These are phyloP conservation scores for Drosophila koepferae DNA, from an alignment of 2,888 invertebrate species.

Conservation along the genomic window DNA sequence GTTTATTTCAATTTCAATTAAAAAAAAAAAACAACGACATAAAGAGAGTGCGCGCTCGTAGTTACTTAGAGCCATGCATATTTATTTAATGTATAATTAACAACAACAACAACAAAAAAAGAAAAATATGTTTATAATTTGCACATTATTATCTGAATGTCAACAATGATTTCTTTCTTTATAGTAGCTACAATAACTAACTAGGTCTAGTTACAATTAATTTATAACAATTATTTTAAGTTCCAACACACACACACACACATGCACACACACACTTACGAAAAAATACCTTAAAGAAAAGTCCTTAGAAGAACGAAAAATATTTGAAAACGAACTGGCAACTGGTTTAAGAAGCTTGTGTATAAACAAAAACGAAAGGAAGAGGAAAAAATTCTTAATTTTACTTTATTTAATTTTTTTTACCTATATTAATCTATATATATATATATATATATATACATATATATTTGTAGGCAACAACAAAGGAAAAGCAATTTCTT, in stretches of 20 bases:
- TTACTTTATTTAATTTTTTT: slow-evolving; percentile 5
- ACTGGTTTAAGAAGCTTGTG: slow-evolving; percentile 21
- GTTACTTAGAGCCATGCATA: slow-evolving; percentile 55
- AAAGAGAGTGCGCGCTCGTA: slow-evolving; percentile 33
- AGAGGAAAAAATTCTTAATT: neutral
- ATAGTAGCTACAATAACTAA: slow-evolving; percentile 41
- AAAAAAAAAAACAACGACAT: neutral
- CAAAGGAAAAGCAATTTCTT: slow-evolving; percentile 34
- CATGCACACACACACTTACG: neutral
- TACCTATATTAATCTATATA: slow-evolving; percentile 29
- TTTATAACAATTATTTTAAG: slow-evolving; percentile 44
- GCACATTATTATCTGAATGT: slow-evolving; percentile 37
- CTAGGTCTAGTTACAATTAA: slow-evolving; percentile 46
- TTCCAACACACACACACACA: slow-evolving; percentile 21
- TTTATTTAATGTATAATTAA: slow-evolving; percentile 60
- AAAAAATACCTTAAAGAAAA: slow-evolving; percentile 38
- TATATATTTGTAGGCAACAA: slow-evolving; percentile 40
- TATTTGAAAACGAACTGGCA: neutral
- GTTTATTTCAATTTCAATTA: slow-evolving; percentile 49
- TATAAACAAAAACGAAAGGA: slow-evolving; percentile 8
- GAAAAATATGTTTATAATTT: slow-evolving; percentile 41
- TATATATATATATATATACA: slow-evolving; percentile 8
- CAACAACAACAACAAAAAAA: neutral
- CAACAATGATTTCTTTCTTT: slow-evolving; percentile 48
- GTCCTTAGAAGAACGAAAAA: neutral